Evolutionary conservation across 2,888 invertebrate species (phyloP).

Genomic region (Colostygia pectinataria): DNA sequence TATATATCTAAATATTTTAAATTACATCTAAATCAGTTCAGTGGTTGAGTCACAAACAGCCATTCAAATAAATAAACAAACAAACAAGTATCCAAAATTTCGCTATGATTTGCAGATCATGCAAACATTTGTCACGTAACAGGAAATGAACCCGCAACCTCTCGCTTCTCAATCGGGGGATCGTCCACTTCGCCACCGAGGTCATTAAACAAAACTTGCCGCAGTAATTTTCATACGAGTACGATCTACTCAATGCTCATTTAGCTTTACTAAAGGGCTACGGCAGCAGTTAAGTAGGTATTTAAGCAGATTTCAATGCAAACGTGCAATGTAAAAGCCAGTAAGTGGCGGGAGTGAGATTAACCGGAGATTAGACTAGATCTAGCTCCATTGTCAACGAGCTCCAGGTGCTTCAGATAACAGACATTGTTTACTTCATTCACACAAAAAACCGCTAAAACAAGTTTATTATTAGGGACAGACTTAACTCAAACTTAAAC

Average conservation of each 20-base stretch:
- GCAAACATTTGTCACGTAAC: no score
- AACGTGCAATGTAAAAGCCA: constrained; percentile 30
- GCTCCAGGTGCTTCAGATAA: constrained; percentile 29
- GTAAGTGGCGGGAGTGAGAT: constrained; percentile 27
- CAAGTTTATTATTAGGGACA: no score
- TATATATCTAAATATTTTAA: no score
- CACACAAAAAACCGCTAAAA: background rate
- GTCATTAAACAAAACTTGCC: background rate
- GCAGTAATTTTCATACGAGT: background rate
- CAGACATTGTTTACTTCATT: constrained; percentile 25
- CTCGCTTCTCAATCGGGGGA: no score
- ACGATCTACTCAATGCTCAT: constrained; percentile 4
- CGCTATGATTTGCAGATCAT: no score
- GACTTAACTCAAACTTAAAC: no score
- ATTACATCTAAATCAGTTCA: no score
- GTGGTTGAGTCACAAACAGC: no score
- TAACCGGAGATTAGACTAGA: constrained; percentile 32
- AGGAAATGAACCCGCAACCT: no score
- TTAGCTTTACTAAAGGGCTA: constrained; percentile 3
- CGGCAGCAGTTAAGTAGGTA: constrained; percentile 17
- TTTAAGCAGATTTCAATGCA: constrained; percentile 26
- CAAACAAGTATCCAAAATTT: no score
- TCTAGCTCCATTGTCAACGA: constrained; percentile 35
- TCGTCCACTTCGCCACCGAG: no score
- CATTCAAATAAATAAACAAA: no score